These are phyloP conservation scores for Triplophysa tibetana DNA, from an alignment of 2,113 vertebrate genomes.

Conservation along the genomic window DNA sequence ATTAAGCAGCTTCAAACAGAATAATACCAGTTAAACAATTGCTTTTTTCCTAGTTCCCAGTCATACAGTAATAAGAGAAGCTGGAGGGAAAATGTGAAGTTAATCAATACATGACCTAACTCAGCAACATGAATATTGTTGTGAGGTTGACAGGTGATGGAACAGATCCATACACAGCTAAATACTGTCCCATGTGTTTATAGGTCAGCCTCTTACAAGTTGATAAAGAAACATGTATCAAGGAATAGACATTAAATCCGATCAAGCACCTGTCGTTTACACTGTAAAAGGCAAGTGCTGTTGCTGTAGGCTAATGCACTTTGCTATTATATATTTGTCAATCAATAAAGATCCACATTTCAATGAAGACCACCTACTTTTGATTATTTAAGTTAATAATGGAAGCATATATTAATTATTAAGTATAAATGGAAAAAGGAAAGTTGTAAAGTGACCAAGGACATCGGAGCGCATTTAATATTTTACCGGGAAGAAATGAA, in stretches of 20 bases:
- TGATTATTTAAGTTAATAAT: neutral
- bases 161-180: neutral
- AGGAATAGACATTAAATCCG: slow-evolving; percentile 43
- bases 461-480: neutral
- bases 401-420: neutral
- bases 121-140: neutral
- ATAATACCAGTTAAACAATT: too few relatives aligned
- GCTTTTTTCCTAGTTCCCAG: neutral
- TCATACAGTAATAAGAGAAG: neutral
- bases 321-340: neutral
- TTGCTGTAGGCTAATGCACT: neutral
- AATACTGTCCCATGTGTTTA: neutral
- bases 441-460: neutral
- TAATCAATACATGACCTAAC: slow-evolving; percentile 41
- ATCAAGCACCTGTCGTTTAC: slow-evolving; percentile 43
- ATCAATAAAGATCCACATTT: neutral
- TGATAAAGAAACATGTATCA: neutral
- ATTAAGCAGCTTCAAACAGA: too few relatives aligned
- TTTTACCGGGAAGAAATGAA: slow-evolving; percentile 23
- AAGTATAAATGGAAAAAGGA: too few relatives aligned
- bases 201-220: slow-evolving; percentile 51
- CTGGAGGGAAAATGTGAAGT: neutral
- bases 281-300: neutral
- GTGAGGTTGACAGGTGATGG: neutral
- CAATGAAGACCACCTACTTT: neutral